A percentile compares a stretch with the other conserved stretches of the same genome.
Conservation (phyloP, 2,113 vertebrate genomes). For the Lepisosteus oculatus region DNA sequence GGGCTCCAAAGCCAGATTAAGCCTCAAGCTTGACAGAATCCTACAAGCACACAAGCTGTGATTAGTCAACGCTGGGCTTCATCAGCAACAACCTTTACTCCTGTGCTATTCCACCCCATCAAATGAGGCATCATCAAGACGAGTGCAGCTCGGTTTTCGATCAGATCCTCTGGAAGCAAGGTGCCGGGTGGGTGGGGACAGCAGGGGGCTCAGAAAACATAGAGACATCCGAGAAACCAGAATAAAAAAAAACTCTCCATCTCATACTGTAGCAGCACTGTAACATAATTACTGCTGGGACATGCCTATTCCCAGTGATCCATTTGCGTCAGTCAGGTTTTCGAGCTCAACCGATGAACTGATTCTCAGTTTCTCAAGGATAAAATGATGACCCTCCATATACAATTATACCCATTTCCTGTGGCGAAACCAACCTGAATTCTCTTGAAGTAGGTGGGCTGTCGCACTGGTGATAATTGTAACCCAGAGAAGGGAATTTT, state of each 20-base stretch:
- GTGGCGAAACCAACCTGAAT: slow-evolving; percentile 46
- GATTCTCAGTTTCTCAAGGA: slow-evolving; percentile 79
- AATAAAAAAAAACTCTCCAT: slow-evolving; percentile 28
- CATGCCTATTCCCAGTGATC: slow-evolving; percentile 78
- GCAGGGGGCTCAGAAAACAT: slow-evolving; percentile 41
- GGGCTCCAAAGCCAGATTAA: too few relatives aligned
- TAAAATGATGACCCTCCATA: slow-evolving; percentile 72
- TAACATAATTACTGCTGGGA: slow-evolving; percentile 83
- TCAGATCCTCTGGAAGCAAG: too few relatives aligned
- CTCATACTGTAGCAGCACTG: slow-evolving; percentile 57
- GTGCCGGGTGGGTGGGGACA: slow-evolving; percentile 13
- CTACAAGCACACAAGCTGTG: too few relatives aligned
- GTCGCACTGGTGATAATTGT: neutral
- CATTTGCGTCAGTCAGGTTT: slow-evolving; percentile 80
- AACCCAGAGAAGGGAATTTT: neutral
- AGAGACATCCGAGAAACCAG: slow-evolving; percentile 43
- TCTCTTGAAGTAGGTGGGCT: slow-evolving; percentile 29
- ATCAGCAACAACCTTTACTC: too few relatives aligned
- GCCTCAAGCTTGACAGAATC: too few relatives aligned
- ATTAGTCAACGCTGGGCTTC: too few relatives aligned
- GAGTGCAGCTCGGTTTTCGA: too few relatives aligned
- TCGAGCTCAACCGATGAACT: slow-evolving; percentile 69
- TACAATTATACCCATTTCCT: slow-evolving; percentile 70
- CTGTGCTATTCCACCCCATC: too few relatives aligned
- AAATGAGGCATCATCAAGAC: too few relatives aligned